phyloP scores from a whole-genome alignment of 2,888 invertebrate genomes.

The Limnephilus marmoratus region DNA sequence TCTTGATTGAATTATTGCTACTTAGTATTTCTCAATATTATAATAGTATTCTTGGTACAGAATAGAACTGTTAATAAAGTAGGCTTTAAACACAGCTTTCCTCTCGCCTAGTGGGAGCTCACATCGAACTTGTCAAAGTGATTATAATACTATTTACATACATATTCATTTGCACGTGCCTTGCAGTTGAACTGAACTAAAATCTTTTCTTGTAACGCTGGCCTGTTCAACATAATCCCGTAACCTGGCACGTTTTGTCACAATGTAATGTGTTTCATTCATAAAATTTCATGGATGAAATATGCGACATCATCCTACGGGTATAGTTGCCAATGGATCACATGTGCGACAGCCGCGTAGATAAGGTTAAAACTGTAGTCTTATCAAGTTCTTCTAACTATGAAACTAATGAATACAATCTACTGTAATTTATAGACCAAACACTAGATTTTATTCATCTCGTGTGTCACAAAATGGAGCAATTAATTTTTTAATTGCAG shows the following conservation, averaged over 20 bases:
- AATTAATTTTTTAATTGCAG: not conserved
- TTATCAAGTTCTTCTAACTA: too few relatives aligned
- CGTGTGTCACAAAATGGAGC: not conserved
- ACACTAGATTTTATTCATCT: not conserved
- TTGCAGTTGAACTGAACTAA: not conserved
- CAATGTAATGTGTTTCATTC: too few relatives aligned
- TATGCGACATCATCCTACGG: too few relatives aligned
- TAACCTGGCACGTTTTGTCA: too few relatives aligned
- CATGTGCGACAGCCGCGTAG: too few relatives aligned
- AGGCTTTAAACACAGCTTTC: not conserved
- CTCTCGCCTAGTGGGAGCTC: not conserved
- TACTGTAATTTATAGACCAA: not conserved
- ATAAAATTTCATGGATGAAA: too few relatives aligned
- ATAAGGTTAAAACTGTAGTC: too few relatives aligned
- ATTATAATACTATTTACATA: not conserved
- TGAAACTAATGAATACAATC: not conserved
- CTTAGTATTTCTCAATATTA: not conserved
- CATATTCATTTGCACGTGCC: conserved; percentile 28
- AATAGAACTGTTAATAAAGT: not conserved
- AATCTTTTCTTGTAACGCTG: not conserved
- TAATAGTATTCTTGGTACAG: not conserved
- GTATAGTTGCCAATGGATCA: too few relatives aligned
- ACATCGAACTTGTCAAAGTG: not conserved
- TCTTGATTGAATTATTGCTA: not conserved
- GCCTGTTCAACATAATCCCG: too few relatives aligned